Evolutionary conservation across 2,888 invertebrate species (phyloP).

Genomic region (Idaea biselata): DNA sequence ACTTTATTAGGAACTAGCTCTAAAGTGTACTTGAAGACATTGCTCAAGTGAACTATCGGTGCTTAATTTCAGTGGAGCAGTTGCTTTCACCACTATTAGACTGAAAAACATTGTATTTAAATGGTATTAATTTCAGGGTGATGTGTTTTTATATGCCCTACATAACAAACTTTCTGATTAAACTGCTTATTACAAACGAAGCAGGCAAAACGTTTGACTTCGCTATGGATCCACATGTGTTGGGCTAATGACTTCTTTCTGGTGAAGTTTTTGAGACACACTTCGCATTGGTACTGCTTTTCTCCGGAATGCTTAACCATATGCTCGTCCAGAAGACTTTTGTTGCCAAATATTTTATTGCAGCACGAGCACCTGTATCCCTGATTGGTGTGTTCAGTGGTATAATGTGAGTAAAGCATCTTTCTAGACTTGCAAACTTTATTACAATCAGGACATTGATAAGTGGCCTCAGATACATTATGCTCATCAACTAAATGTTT

Average conservation of each 20-base stretch:
- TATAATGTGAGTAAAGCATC: constrained; percentile 58
- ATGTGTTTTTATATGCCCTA: constrained; percentile 53
- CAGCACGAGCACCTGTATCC: constrained; percentile 55
- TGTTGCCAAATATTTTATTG: constrained; percentile 51
- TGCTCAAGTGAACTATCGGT: not conserved
- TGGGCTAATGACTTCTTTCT: constrained; percentile 67
- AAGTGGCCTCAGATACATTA: constrained; percentile 41
- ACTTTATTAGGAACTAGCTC: not conserved
- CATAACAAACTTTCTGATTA: constrained; percentile 64
- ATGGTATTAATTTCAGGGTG: constrained; percentile 43
- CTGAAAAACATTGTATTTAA: constrained; percentile 5
- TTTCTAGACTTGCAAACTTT: constrained; percentile 47
- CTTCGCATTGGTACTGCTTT: constrained; percentile 61
- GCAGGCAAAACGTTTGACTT: constrained; percentile 58
- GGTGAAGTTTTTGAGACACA: constrained; percentile 73
- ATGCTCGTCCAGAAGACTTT: constrained; percentile 59
- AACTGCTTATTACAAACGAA: constrained; percentile 60
- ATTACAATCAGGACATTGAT: constrained; percentile 59
- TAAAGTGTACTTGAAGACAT: not conserved
- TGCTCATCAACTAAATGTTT: constrained; percentile 54
- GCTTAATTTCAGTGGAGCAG: not conserved
- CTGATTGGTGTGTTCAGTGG: constrained; percentile 54
- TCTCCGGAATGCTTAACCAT: constrained; percentile 72
- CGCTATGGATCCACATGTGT: constrained; percentile 69
- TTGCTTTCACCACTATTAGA: not conserved